Evolutionary conservation across 1,140 invertebrate genomes (phyloP).

Genomic region (Lutraria rhynchaena): DNA sequence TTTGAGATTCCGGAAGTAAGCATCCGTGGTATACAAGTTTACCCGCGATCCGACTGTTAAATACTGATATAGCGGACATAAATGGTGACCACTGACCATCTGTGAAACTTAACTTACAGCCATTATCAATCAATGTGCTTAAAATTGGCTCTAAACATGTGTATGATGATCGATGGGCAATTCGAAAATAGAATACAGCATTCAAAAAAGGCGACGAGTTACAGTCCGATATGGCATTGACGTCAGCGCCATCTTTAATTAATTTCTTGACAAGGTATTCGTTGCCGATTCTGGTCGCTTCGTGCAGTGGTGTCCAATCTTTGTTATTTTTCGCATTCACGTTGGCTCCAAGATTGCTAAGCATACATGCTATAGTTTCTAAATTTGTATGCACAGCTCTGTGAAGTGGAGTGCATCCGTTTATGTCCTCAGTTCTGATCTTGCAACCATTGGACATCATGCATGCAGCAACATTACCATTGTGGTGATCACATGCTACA

Average conservation of each 20-base stretch:
- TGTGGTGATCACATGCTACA: conserved; percentile 74
- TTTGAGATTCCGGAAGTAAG: conserved; percentile 57
- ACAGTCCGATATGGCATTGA: conserved; percentile 69
- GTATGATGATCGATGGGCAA: conserved; percentile 72
- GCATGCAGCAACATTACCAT: conserved; percentile 71
- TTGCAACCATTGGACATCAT: conserved; percentile 71
- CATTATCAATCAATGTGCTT: conserved; percentile 70
- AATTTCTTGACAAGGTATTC: conserved; percentile 71
- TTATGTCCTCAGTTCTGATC: conserved; percentile 67
- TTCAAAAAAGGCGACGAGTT: conserved; percentile 76
- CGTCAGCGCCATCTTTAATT: conserved; percentile 69
- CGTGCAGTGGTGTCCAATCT: conserved; percentile 76
- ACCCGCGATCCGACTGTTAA: conserved; percentile 74
- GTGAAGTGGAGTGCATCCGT: conserved; percentile 74
- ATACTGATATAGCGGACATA: conserved; percentile 72
- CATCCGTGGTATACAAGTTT: conserved; percentile 76
- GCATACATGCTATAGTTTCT: conserved; percentile 68
- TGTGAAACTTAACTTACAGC: conserved; percentile 71
- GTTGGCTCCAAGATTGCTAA: conserved; percentile 72
- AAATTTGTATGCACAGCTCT: conserved; percentile 75
- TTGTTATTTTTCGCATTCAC: conserved; percentile 70
- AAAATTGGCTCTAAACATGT: conserved; percentile 68
- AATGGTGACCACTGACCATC: conserved; percentile 78
- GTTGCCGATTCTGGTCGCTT: conserved; percentile 75
- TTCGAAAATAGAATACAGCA: conserved; percentile 76